phyloP scores from a whole-genome alignment of 1,140 invertebrate species.

The Lineus longissimus region DNA sequence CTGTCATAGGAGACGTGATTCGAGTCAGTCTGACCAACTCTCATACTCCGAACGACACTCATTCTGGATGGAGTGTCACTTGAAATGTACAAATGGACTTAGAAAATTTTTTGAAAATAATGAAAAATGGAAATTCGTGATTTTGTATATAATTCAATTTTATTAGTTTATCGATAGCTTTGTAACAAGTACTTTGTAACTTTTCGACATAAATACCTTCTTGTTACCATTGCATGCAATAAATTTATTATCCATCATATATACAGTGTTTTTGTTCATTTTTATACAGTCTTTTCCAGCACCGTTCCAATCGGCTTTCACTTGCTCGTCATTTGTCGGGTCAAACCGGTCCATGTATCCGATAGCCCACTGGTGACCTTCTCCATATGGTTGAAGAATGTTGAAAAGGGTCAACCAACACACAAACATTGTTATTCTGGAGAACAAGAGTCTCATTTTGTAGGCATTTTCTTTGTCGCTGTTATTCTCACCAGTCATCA shows the following conservation, averaged over 20 bases:
- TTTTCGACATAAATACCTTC: neutral
- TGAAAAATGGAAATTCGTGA: neutral
- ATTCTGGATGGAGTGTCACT: no score
- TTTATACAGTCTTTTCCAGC: constrained; percentile 7
- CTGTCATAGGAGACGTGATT: no score
- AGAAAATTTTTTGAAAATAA: constrained; percentile 4
- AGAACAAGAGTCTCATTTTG: neutral
- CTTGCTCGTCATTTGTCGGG: constrained; percentile 4
- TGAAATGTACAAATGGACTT: constrained; percentile 5
- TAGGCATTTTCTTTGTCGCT: neutral
- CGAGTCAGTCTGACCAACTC: no score
- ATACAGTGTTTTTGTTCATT: constrained; percentile 7
- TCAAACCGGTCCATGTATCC: constrained; percentile 7
- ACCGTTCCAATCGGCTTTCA: constrained; percentile 4
- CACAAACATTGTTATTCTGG: constrained; percentile 3
- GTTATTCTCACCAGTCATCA: constrained; percentile 7
- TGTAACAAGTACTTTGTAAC: constrained; percentile 7
- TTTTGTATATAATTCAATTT: neutral
- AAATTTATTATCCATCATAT: constrained; percentile 8
- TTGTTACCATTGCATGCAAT: constrained; percentile 5
- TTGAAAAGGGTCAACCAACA: constrained; percentile 5
- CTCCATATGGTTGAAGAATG: constrained; percentile 4
- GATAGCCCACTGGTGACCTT: neutral
- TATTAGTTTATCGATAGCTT: neutral
- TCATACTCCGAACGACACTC: no score